Evolutionary conservation across 2,888 invertebrate species (phyloP).

Genomic region (Eupithecia dodoneata): DNA sequence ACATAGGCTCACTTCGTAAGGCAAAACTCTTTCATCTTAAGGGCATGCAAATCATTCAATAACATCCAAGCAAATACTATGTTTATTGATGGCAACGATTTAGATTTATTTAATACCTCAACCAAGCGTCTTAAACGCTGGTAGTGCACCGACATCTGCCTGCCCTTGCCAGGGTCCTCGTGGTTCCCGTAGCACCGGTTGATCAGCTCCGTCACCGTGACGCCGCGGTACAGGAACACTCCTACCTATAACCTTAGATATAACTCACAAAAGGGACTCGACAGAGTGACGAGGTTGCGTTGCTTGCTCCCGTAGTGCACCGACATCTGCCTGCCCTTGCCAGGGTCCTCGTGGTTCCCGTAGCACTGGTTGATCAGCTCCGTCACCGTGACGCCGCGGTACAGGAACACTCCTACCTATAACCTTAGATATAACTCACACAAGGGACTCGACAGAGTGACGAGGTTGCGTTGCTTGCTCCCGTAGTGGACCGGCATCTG

Average conservation of each 20-base stretch:
- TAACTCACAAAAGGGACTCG: conserved; percentile 91
- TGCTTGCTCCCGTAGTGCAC: conserved; percentile 97
- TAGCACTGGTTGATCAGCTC: conserved; percentile 98
- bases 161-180: conserved; percentile 93
- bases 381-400: conserved; percentile 93
- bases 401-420: conserved; percentile 92
- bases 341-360: conserved; percentile 93
- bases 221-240: conserved; percentile 96
- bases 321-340: conserved; percentile 98
- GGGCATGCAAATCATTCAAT: too few relatives aligned
- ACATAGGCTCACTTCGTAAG: too few relatives aligned
- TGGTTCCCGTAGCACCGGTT: conserved; percentile 98
- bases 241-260: conserved; percentile 79
- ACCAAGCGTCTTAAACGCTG: too few relatives aligned
- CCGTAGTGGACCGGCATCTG: too few relatives aligned
- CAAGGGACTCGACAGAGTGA: too few relatives aligned
- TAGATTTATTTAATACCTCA: too few relatives aligned
- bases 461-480: too few relatives aligned
- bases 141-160: conserved; percentile 99
- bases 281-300: conserved; percentile 96
- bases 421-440: background rate
- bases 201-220: conserved; percentile 92
- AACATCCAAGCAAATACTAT: too few relatives aligned
- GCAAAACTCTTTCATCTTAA: too few relatives aligned
- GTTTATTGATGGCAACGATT: too few relatives aligned